These are phyloP conservation scores for Eospalax fontanierii DNA, from an alignment of 2,797 vertebrate species.

Conservation along the genomic window DNA sequence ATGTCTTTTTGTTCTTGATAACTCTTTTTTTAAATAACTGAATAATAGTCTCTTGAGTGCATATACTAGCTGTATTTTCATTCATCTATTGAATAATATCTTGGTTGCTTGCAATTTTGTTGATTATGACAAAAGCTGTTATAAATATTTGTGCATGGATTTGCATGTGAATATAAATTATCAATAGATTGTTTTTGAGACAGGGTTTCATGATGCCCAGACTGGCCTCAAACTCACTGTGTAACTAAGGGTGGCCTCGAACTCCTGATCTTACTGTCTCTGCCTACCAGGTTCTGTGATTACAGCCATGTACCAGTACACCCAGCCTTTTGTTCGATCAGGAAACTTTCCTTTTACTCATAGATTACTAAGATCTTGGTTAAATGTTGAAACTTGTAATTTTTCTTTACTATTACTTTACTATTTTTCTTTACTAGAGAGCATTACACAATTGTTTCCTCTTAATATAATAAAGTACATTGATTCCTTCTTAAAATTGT, in stretches of 20 bases:
- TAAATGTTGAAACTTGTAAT: not conserved
- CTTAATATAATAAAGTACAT: not conserved
- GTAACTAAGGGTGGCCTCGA: not conserved
- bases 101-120: not conserved
- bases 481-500: not conserved
- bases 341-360: not conserved
- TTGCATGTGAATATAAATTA: not conserved
- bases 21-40: not conserved
- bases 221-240: not conserved
- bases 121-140: not conserved
- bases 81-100: not conserved
- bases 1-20: not conserved
- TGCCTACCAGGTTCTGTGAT: not conserved
- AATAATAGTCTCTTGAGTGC: not conserved
- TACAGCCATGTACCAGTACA: not conserved
- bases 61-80: not conserved
- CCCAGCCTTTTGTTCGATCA: not conserved
- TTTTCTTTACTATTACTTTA: not conserved
- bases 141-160: not conserved
- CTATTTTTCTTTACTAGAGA: not conserved
- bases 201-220: not conserved
- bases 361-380: not conserved
- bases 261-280: not conserved
- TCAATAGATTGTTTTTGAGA: not conserved
- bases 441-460: not conserved